Conservation (phyloP, 1,140 invertebrate genomes). For the Coelopa frigida region DNA sequence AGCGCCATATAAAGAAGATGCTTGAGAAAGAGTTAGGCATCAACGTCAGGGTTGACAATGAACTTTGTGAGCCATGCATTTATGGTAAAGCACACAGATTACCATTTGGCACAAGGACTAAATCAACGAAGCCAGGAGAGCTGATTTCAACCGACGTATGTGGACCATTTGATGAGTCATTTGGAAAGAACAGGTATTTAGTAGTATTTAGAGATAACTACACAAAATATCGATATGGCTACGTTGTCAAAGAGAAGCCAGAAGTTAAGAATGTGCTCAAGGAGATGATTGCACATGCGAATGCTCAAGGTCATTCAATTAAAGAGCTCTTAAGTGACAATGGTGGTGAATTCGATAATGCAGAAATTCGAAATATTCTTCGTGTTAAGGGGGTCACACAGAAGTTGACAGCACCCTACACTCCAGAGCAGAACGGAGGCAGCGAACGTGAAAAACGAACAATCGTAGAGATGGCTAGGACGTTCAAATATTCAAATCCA, state of each 20-base stretch:
- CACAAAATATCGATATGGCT: slow-evolving; percentile 15
- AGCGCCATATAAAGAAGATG: no score
- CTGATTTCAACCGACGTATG: slow-evolving; percentile 6
- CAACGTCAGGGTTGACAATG: no score
- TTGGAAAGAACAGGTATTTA: slow-evolving; percentile 10
- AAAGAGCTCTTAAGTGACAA: slow-evolving; percentile 25
- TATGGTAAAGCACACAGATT: no score
- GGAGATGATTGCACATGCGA: slow-evolving; percentile 11
- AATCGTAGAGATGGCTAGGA: slow-evolving; percentile 37
- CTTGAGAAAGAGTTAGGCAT: no score
- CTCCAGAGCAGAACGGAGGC: slow-evolving; percentile 37
- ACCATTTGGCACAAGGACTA: no score
- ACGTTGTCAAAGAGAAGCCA: slow-evolving; percentile 14
- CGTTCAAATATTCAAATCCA: slow-evolving; percentile 31
- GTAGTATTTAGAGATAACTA: slow-evolving; percentile 17
- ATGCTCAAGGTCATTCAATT: slow-evolving; percentile 2
- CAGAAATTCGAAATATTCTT: slow-evolving; percentile 25
- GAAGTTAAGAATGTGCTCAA: slow-evolving; percentile 8
- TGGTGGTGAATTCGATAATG: slow-evolving; percentile 33
- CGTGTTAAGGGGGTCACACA: slow-evolving; percentile 24
- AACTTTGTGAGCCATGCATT: no score
- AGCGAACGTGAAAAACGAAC: slow-evolving; percentile 37
- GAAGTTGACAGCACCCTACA: slow-evolving; percentile 30
- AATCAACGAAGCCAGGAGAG: no score
- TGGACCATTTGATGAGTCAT: slow-evolving; percentile 7